A percentile compares a stretch with the other conserved stretches of the same genome.
Conservation (phyloP, 2,113 vertebrate species). For the Pteruthius melanotis region DNA sequence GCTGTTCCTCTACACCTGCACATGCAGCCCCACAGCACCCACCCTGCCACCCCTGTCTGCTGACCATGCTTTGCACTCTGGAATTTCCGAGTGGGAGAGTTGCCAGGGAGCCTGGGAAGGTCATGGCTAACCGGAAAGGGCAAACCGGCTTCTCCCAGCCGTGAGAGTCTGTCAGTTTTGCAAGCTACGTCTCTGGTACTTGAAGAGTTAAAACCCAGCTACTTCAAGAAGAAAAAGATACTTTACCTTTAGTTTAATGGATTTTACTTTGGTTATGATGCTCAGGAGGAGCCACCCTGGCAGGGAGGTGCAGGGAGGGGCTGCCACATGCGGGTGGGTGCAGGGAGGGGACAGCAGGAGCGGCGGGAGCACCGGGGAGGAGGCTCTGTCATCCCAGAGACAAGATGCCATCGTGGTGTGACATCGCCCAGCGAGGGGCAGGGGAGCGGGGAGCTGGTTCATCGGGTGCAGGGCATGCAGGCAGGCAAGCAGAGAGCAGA, state of each 20-base stretch:
- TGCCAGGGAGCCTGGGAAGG: conserved; percentile 43
- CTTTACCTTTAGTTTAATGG: conserved; percentile 81
- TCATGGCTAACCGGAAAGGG: background rate
- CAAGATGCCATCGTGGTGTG: conserved; percentile 4
- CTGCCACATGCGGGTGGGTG: background rate
- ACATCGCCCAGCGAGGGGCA: background rate
- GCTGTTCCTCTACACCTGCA: background rate
- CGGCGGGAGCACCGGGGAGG: background rate
- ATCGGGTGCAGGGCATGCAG: conserved; percentile 13
- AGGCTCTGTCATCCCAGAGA: background rate
- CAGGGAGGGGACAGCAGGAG: background rate
- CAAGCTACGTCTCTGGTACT: conserved; percentile 64
- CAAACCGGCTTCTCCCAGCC: background rate
- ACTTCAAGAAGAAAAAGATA: conserved; percentile 69
- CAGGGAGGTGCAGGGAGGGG: conserved; percentile 11
- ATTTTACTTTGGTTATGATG: conserved; percentile 74
- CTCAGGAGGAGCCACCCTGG: conserved; percentile 60
- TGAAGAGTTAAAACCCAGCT: conserved; percentile 59
- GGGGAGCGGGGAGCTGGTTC: conserved; percentile 20
- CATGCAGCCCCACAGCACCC: conserved; percentile 24
- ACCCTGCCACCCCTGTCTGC: conserved; percentile 7
- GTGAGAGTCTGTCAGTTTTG: background rate
- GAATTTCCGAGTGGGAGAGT: background rate
- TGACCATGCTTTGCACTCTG: background rate
- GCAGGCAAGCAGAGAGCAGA: conserved; percentile 37